A percentile compares a stretch with the other conserved stretches of the same genome.
These are phyloP conservation scores for Diarsia rubi DNA, from an alignment of 2,888 invertebrate species.

Conservation along the genomic window DNA sequence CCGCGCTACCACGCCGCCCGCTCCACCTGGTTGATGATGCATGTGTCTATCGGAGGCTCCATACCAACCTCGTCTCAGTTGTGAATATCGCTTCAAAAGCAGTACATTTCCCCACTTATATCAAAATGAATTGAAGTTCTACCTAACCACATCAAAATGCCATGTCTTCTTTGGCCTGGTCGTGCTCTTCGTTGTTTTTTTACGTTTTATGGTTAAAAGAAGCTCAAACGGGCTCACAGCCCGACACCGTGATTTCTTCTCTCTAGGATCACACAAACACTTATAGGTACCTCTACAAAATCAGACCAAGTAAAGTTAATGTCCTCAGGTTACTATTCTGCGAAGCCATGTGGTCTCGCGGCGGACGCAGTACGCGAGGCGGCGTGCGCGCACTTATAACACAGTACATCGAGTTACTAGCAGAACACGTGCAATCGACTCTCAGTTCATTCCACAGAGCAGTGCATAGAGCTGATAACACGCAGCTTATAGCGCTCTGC, in stretches of 20 bases:
- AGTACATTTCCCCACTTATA: no score
- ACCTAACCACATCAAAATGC: neutral
- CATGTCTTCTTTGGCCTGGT: neutral
- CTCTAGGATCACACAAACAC: neutral
- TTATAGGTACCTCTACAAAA: neutral
- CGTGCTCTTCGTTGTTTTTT: neutral
- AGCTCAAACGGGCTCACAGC: neutral
- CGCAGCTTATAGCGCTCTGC: slow-evolving; percentile 80
- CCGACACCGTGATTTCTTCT: neutral
- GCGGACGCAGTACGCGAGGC: slow-evolving; percentile 83
- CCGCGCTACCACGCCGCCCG: no score
- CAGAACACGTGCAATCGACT: slow-evolving; percentile 83
- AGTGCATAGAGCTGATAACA: slow-evolving; percentile 77
- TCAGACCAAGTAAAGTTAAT: neutral
- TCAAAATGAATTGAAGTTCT: neutral
- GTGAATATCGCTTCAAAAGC: no score
- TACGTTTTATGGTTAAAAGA: neutral
- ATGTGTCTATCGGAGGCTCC: no score
- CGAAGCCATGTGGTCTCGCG: slow-evolving; percentile 87
- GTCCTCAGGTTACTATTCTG: slow-evolving; percentile 82
- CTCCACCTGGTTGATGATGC: no score
- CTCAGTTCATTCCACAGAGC: slow-evolving; percentile 78
- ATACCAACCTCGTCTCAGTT: no score
- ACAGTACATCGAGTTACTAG: slow-evolving; percentile 81
- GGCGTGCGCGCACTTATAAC: slow-evolving; percentile 83